Conservation (phyloP, 2,888 invertebrate genomes). For the Cryptocheilus praepositus region DNA sequence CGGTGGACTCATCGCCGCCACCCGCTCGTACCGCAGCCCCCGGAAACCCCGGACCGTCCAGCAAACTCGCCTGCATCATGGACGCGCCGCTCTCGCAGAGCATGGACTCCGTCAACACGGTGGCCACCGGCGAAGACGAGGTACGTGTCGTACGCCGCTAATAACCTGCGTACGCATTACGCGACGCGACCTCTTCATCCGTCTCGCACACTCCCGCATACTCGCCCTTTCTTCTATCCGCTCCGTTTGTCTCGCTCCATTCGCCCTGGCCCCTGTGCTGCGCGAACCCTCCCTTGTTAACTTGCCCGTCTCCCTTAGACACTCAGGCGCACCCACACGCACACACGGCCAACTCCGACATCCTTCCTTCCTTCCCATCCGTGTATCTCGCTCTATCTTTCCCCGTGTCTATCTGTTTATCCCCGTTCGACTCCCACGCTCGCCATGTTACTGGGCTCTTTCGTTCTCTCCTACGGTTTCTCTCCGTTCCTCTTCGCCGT, state of each 20-base stretch:
- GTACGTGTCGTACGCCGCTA: slow-evolving; percentile 77
- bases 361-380: slow-evolving; percentile 9
- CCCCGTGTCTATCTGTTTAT: neutral
- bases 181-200: slow-evolving; percentile 23
- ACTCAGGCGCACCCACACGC: slow-evolving; percentile 3
- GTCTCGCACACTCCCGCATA: neutral
- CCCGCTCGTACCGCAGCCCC: slow-evolving; percentile 73
- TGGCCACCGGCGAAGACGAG: slow-evolving; percentile 96
- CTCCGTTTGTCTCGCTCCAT: slow-evolving; percentile 19
- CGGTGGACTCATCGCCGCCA: slow-evolving; percentile 74
- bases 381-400: neutral
- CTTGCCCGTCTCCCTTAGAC: slow-evolving; percentile 11
- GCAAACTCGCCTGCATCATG: slow-evolving; percentile 77
- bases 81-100: slow-evolving; percentile 93
- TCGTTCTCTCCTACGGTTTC: neutral
- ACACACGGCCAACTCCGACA: neutral
- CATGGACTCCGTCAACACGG: slow-evolving; percentile 97
- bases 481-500: slow-evolving; percentile 8
- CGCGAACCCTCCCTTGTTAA: slow-evolving; percentile 34
- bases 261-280: slow-evolving; percentile 26
- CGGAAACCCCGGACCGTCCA: slow-evolving; percentile 71
- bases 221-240: slow-evolving; percentile 12
- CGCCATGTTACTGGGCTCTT: slow-evolving; percentile 4
- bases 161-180: slow-evolving; percentile 35
- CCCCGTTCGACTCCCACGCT: neutral